Conservation (phyloP, 2,113 vertebrate genomes). For the Rafetus swinhoei region DNA sequence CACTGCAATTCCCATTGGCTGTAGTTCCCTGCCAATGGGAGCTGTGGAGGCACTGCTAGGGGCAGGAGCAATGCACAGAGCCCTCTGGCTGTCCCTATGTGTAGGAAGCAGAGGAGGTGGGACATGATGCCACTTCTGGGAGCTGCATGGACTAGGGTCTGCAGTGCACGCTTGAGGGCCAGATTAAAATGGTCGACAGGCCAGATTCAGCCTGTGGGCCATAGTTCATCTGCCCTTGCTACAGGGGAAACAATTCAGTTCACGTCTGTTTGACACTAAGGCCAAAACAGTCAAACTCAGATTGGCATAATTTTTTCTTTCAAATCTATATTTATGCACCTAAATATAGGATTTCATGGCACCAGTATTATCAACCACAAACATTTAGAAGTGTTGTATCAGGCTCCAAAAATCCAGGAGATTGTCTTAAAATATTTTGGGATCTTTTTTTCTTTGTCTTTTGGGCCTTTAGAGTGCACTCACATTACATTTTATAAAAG, state of each 20-base stretch:
- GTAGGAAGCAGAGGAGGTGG: too few species aligned
- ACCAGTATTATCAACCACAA: not conserved
- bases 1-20: too few species aligned
- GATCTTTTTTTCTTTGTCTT: not conserved
- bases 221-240: not conserved
- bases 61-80: too few species aligned
- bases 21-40: too few species aligned
- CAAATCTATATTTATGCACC: not conserved
- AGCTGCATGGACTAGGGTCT: too few species aligned
- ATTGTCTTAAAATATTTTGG: not conserved
- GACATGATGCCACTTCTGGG: too few species aligned
- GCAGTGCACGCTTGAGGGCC: too few species aligned
- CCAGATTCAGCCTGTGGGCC: too few species aligned
- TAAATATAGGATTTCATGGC: not conserved
- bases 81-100: too few species aligned
- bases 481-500: not conserved
- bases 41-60: too few species aligned
- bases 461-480: fast-evolving
- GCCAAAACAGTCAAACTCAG: not conserved
- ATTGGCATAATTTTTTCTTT: not conserved
- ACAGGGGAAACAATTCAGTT: not conserved
- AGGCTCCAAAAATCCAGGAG: not conserved
- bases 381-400: not conserved
- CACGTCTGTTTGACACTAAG: not conserved
- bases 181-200: too few species aligned